Evolutionary conservation across 2,113 vertebrate species (phyloP).

Genomic region (Gallinago undulata): DNA sequence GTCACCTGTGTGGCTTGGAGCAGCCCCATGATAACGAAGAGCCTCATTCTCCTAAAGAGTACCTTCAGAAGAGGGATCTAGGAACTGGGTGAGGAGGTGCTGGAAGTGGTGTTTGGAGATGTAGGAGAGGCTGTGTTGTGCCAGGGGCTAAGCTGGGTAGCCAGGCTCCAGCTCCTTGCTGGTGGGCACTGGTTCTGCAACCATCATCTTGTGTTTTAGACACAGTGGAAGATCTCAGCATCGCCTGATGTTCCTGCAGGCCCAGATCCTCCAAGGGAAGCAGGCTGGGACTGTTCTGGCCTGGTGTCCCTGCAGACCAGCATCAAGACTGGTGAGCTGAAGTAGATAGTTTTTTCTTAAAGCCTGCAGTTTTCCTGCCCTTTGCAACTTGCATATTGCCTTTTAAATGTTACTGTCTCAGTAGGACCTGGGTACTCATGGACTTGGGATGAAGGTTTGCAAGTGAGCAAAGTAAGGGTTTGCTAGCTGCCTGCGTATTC

Average conservation of each 20-base stretch:
- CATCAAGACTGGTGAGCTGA: neutral
- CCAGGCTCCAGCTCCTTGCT: neutral
- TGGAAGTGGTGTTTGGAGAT: neutral
- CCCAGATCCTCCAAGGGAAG: neutral
- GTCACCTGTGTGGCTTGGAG: neutral
- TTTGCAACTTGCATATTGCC: neutral
- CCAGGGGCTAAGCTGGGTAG: neutral
- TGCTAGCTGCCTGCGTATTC: neutral
- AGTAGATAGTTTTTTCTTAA: neutral
- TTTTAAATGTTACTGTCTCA: neutral
- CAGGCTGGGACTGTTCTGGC: neutral
- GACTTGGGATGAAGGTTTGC: neutral
- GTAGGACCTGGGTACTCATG: neutral
- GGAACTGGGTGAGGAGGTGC: neutral
- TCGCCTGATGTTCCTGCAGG: neutral
- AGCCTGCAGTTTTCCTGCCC: neutral
- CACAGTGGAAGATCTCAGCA: neutral
- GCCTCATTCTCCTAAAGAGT: neutral
- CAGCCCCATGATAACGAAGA: fast-evolving
- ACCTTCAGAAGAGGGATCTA: neutral
- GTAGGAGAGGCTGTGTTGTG: neutral
- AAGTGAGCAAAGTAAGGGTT: neutral
- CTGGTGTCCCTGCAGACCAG: neutral
- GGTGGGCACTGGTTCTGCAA: neutral
- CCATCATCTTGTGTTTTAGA: neutral